Percentiles rank a stretch among this genome's conserved stretches.
phyloP scores from a whole-genome alignment of 2,113 vertebrate genomes.

The human (Homo sapiens) region GRCh38 chr1:198492501-198493000 shows the following conservation, averaged over 20 bases:
- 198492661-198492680: neutral
- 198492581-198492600: neutral
- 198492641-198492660: neutral
- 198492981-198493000: neutral
- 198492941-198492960: neutral
- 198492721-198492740: too few species aligned
- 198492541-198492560: neutral
- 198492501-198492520: neutral
- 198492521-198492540: neutral
- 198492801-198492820: neutral
- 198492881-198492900: neutral
- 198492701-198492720: neutral
- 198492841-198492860: neutral
- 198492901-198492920: neutral
- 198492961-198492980: neutral
- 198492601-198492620: neutral
- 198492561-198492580: neutral
- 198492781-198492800: too few species aligned
- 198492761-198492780: too few species aligned
- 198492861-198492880: too few species aligned
- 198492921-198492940: neutral
- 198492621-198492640: neutral
- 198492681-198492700: neutral
- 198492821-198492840: neutral
- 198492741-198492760: too few species aligned